Base-by-base conservation (phyloP, 2,888 invertebrate genomes). In the Melieria omissa region DNA sequence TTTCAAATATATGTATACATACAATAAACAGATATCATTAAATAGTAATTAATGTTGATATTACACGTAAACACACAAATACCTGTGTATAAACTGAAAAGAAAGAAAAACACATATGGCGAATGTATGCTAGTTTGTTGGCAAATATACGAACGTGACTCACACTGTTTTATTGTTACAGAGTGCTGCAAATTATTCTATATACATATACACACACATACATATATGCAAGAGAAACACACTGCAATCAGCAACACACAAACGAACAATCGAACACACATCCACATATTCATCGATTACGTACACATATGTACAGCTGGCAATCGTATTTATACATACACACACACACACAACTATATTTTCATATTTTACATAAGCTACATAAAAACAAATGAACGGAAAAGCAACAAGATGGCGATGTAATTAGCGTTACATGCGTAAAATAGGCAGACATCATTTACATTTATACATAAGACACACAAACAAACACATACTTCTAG, bases 401-500 rank as follows among this genome's bases (percentile, higher is more conserved):
- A 63, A 58, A 67, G 57, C 64, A 57, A 61, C 57, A 70, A 63
- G 57, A 64, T 65, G 58, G 46, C 58, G 47, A 64, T 12, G 65
- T 60, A 16, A 46, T 14, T 41, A 47, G 57, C 44, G 12, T 57
- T 65, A 54, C 6, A 65, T 54, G 44, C 12, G 57, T 55, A 66
- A 14, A 66, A 64, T 64, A 64, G 41, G 41, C 14, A 41, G 41
- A 64, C 29, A 52, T 49, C 49, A 49, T 14, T 42, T 66, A 66
- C 57, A 57, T 14, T 55, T 16, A 64, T 58, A 66, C 41, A 57
- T 41, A 57, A 70, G 29, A 64, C 47, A 8, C 8, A 62, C 10
- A 62, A 62, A 62, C 45, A n/a, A n/a, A 46, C 44, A 62, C 7
- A 47, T 45, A 47, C 4, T 45, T 29, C 29, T 29, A 29, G 29